Conservation (phyloP, 2,113 vertebrate genomes). For the Laticauda laticaudata region DNA sequence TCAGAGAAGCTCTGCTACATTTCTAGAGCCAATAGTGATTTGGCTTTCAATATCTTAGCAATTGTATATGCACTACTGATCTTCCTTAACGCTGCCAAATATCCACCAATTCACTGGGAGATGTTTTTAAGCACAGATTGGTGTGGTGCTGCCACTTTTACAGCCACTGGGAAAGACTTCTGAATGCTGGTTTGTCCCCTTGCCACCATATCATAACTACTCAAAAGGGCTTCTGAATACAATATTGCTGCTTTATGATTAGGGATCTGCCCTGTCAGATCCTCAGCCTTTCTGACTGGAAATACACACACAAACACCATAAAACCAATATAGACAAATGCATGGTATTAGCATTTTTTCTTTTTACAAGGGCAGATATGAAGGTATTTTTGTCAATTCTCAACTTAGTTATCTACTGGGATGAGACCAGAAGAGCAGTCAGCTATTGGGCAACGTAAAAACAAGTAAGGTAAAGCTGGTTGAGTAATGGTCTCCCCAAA, state of each 20-base stretch:
- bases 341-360: not conserved
- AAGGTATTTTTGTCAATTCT: not conserved
- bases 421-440: not conserved
- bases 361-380: not conserved
- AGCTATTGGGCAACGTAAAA: not conserved
- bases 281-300: not conserved
- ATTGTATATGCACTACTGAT: not conserved
- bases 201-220: not conserved
- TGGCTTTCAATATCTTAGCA: not conserved
- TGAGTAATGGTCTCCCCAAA: not conserved
- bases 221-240: not conserved
- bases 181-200: not conserved
- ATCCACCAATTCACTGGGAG: not conserved
- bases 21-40: not conserved
- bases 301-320: not conserved
- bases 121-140: not conserved
- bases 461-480: not conserved
- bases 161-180: not conserved
- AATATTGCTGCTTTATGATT: not conserved
- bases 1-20: not conserved
- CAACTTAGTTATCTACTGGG: not conserved
- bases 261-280: not conserved
- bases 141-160: not conserved
- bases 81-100: not conserved
- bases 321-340: not conserved